Conservation (phyloP, 2,113 vertebrate genomes). For the Centropus bengalensis region DNA sequence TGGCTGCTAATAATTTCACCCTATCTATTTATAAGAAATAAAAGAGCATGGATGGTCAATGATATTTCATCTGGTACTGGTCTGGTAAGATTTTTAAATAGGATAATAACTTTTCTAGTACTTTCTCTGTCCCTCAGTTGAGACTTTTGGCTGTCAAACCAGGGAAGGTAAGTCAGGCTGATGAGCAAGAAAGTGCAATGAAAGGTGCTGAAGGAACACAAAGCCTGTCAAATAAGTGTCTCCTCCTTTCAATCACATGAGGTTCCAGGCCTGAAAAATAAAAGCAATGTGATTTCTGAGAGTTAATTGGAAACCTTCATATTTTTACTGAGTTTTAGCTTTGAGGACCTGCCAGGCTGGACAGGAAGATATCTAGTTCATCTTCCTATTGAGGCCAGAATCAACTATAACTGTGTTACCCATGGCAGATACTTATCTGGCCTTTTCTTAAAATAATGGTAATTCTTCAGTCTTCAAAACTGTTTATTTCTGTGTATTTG, state of each 20-base stretch:
- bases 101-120: background rate
- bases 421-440: background rate
- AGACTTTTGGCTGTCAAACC: slow-evolving; percentile 47
- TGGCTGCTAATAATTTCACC: background rate
- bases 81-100: slow-evolving; percentile 17
- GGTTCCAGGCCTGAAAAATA: background rate
- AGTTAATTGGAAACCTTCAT: background rate
- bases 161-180: background rate
- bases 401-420: background rate
- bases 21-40: slow-evolving; percentile 22
- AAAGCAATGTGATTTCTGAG: background rate
- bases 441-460: background rate
- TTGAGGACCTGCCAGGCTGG: background rate
- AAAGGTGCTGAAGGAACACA: slow-evolving; percentile 56
- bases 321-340: background rate
- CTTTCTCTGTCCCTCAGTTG: background rate
- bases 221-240: slow-evolving; percentile 31
- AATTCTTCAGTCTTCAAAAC: background rate
- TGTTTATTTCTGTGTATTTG: background rate
- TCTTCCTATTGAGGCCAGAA: background rate
- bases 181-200: slow-evolving; percentile 26
- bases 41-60: background rate
- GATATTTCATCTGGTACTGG: background rate
- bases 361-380: background rate
- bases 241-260: slow-evolving; percentile 48